Evolutionary conservation across 1,140 invertebrate genomes (phyloP), one percentile per base, ranked within the genome.

Genomic region (Drosophila yakuba): DNA sequence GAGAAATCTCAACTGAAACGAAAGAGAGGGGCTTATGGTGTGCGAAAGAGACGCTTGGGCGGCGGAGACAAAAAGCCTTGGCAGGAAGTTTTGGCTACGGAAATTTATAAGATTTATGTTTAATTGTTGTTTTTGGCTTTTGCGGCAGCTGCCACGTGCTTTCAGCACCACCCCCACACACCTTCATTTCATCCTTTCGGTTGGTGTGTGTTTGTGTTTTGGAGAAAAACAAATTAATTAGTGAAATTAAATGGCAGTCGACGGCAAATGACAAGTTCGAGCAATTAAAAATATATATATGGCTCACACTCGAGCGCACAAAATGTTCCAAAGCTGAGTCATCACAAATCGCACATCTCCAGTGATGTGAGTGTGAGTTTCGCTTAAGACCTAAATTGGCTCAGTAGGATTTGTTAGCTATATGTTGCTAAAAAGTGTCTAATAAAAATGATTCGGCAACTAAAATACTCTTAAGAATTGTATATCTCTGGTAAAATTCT

Each of bases 41-140:
- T 35, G 48, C n/a, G 48, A 51, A 15, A 17, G 50, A 51, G 39
- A 50, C 20, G 28, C 36, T n/a, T 15, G 12, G 38, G 4, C 17
- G 20, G 20, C n/a, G 48, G 78, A 55, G 80, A 72, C 64, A 85
- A 82, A 86, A 85, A 85, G 78, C 82, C 61, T 75, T 88, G 75
- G 67, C 83, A 79, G 75, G 75, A 86, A 88, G 72, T 89, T 86
- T 88, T 88, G 84, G 79, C 84, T 88, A 88, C 84, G 79, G 76
- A 88, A 88, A 88, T 88, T 88, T 88, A 89, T 89, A 88, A 88
- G 83, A 88, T 88, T 88, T 88, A 88, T 88, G 84, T 89, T 88
- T 88, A 88, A 88, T 88, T 89, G 83, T 88, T 88, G 84, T 89
- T 88, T 83, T 88, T 88, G 84, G 83, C 71, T 88, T 88, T 77